Evolutionary conservation across 2,113 vertebrate species (phyloP), one percentile per base, ranked within the genome.

Genomic region (Sphaerodactylus townsendi): DNA sequence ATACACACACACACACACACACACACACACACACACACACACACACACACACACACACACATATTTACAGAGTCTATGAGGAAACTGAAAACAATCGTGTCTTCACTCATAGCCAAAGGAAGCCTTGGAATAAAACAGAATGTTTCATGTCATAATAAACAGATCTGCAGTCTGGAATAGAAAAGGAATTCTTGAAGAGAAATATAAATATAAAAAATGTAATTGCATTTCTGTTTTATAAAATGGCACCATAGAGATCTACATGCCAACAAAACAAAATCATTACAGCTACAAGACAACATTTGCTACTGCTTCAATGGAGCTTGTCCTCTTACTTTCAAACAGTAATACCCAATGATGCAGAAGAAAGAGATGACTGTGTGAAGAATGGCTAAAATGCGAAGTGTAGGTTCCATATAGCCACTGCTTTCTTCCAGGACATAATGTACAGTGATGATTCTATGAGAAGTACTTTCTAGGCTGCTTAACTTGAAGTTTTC

Each of bases 321-420:
- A 28, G 1, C 33, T 65, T 13, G 23, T 44, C 44, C 0, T 73
- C 93, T 90, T 95, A 97, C 98, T 95, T 99, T 99, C 64, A 99
- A 91, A 92, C 98, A 99, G 92, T 99, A 99, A 95, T 99, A 99
- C 25, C 98, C 98, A 44, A 99, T 99, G 94, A 99, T 99, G 91
- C 98, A 99, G 95, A 98, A 99, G 95, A 99, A 99, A 37, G 98
- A 98, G 90, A 99, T 99, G 94, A 99, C 96, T 0, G 98, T 99
- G 91, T 99, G 98, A 2, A 99, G 92, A 80, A 99, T 90, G 15
- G 98, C 98, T 83, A 99, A 91, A 95, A 99, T 98, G 5, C 98
- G 94, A 76, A 99, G 91, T 0, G 97, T 98, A 80, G 98, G 98
- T 91, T 99, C 98, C 98, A 99, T 99, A 94, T 99, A 99, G 19